These are phyloP conservation scores for Tupaia tana DNA, from an alignment of 2,113 vertebrate species.

Conservation along the genomic window DNA sequence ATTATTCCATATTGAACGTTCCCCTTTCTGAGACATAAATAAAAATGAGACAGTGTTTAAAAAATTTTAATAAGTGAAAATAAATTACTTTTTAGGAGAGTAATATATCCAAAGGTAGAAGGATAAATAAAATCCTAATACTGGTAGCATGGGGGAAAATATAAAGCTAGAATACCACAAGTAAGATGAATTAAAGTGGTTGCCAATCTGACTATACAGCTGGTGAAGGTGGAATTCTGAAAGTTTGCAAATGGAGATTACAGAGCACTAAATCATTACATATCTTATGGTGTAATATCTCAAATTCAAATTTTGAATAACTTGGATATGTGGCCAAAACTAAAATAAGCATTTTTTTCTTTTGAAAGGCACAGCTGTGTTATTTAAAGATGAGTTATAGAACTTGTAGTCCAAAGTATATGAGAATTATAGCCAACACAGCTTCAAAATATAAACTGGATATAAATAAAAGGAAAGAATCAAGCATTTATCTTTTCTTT, in stretches of 20 bases:
- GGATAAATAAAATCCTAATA: constrained; percentile 17
- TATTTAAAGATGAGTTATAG: constrained; percentile 72
- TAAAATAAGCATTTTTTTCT: constrained; percentile 49
- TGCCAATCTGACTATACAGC: neutral
- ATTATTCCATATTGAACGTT: neutral
- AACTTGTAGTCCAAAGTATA: constrained; percentile 48
- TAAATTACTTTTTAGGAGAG: neutral
- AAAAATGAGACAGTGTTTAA: neutral
- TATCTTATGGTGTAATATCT: neutral
- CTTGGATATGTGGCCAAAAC: constrained; percentile 1
- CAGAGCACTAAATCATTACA: neutral
- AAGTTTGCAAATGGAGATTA: neutral
- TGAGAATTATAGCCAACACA: constrained; percentile 48
- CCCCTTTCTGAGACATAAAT: neutral
- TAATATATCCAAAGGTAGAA: neutral
- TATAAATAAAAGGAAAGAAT: constrained; percentile 39
- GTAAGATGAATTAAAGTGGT: neutral
- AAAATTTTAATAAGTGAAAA: neutral
- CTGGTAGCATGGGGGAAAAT: neutral
- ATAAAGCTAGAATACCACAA: neutral
- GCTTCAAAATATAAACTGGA: constrained; percentile 36
- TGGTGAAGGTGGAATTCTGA: constrained; percentile 16
- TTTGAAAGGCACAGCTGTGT: constrained; percentile 74
- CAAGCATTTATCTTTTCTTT: constrained; percentile 44
- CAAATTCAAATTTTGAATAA: constrained; percentile 52